These are phyloP conservation scores for Nothocercus nigrocapillus DNA, from an alignment of 2,113 vertebrate species.

Conservation along the genomic window DNA sequence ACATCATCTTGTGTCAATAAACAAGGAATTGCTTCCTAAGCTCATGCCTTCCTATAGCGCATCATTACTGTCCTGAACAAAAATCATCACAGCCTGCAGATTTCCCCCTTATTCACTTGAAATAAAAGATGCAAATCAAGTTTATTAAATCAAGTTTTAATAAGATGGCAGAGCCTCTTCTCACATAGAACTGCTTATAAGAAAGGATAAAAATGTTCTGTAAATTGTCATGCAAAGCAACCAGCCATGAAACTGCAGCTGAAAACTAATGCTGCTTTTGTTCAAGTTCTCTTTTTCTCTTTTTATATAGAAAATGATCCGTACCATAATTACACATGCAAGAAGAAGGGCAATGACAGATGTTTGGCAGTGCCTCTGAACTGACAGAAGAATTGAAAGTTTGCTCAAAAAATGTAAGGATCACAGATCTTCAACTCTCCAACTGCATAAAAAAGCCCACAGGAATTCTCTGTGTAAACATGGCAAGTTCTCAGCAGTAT, in stretches of 20 bases:
- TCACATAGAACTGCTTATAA: not conserved
- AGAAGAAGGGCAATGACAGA: not conserved
- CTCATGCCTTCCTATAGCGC: not conserved
- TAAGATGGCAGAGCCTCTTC: not conserved
- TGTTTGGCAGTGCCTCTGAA: not conserved
- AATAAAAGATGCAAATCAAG: not conserved
- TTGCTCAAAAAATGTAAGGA: not conserved
- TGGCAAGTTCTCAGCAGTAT: not conserved
- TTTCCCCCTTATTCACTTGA: not conserved
- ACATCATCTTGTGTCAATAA: not conserved
- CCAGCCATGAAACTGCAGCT: not conserved
- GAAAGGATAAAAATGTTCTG: not conserved
- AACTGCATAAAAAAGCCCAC: not conserved
- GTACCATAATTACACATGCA: not conserved
- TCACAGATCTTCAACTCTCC: not conserved
- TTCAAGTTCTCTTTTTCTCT: not conserved
- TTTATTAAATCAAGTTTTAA: not conserved
- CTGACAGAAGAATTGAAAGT: not conserved
- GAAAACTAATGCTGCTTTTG: not conserved
- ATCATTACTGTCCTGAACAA: not conserved
- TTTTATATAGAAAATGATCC: not conserved
- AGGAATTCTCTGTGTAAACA: conserved; percentile 31
- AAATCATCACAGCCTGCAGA: not conserved
- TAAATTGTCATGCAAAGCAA: not conserved
- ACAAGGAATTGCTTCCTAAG: not conserved